Percentiles rank a stretch among this genome's conserved stretches.
phyloP scores from a whole-genome alignment of 2,113 vertebrate genomes.

The Gulo gulo region DNA sequence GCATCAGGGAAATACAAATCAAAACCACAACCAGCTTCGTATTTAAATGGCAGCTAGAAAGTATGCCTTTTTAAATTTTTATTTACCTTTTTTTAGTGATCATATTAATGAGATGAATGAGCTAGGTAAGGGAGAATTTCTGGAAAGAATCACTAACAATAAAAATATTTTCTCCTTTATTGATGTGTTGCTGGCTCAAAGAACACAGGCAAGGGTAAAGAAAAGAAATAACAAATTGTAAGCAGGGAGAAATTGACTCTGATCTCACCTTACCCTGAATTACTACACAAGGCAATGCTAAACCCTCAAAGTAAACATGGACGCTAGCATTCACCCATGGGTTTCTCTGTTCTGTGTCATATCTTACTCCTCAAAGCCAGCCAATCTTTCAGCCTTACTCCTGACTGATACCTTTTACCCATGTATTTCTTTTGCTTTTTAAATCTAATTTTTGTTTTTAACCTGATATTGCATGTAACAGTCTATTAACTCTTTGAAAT shows the following conservation, averaged over 20 bases:
- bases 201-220: neutral
- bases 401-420: neutral
- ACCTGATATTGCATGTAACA: neutral
- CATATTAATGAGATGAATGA: neutral
- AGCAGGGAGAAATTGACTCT: neutral
- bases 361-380: neutral
- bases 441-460: neutral
- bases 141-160: conserved; percentile 38
- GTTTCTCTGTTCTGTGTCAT: neutral
- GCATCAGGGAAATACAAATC: too few species aligned
- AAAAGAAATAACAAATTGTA: neutral
- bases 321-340: neutral
- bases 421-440: neutral
- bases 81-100: neutral
- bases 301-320: neutral
- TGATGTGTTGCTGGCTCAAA: neutral
- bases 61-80: neutral
- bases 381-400: neutral
- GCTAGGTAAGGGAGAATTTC: neutral
- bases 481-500: neutral
- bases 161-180: conserved; percentile 42
- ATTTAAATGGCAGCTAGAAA: neutral
- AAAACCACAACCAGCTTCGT: neutral
- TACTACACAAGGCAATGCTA: neutral
- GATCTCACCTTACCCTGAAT: neutral